phyloP scores from a whole-genome alignment of 2,888 invertebrate genomes.

The Camptogramma bilineatum region DNA sequence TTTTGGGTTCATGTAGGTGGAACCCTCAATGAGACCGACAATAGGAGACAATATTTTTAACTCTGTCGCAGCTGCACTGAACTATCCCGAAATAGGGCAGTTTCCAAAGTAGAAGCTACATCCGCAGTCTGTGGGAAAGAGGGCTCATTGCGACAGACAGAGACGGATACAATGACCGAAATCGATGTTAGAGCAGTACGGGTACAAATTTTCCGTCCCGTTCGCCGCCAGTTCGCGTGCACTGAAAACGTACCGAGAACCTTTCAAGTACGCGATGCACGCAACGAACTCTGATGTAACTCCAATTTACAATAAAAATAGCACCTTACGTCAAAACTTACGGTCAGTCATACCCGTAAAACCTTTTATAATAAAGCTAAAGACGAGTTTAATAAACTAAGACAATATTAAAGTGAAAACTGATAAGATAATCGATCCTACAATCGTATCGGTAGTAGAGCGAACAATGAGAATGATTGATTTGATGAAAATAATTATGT shows the following conservation, averaged over 20 bases:
- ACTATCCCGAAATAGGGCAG: conserved; percentile 67
- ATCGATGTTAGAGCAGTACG: conserved; percentile 70
- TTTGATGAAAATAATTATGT: conserved; percentile 51
- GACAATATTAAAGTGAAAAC: background rate
- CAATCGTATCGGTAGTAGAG: conserved; percentile 1
- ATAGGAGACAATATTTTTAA: conserved; percentile 47
- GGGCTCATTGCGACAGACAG: conserved; percentile 62
- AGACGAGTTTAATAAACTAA: background rate
- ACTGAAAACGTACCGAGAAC: conserved; percentile 69
- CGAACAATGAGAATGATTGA: background rate
- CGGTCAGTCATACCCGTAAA: background rate
- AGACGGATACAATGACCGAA: conserved; percentile 66
- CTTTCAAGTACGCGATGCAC: conserved; percentile 56
- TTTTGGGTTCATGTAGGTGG: conserved; percentile 21
- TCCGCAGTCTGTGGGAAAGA: conserved; percentile 72
- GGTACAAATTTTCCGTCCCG: conserved; percentile 51
- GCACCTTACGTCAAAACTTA: conserved; percentile 3
- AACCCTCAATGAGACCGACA: conserved; percentile 23
- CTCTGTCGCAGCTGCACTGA: conserved; percentile 51
- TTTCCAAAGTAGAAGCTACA: conserved; percentile 54
- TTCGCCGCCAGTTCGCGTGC: conserved; percentile 66
- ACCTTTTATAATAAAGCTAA: background rate
- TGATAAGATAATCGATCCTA: conserved; percentile 1
- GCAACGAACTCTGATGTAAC: conserved; percentile 57
- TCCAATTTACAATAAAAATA: conserved; percentile 39